Percentiles rank a stretch among this genome's conserved stretches.
Conservation (phyloP, 2,113 vertebrate genomes). For the Sisor rabdophorus region DNA sequence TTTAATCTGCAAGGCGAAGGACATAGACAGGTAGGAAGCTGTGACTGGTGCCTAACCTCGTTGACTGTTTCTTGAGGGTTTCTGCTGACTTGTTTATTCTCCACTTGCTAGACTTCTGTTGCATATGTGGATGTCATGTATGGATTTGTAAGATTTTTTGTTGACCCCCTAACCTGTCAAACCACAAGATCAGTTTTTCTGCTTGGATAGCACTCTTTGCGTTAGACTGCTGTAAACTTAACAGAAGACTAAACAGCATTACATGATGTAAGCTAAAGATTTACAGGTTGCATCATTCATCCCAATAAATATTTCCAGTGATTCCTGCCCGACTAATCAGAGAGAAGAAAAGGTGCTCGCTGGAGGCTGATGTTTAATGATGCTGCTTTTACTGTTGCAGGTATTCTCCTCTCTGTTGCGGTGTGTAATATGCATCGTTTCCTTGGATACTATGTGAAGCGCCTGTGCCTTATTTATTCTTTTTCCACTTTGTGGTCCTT, state of each 20-base stretch:
- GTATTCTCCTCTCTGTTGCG: slow-evolving; percentile 1
- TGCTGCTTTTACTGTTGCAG: background rate
- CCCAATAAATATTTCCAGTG: background rate
- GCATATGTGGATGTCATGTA: background rate
- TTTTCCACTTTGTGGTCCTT: slow-evolving; percentile 31
- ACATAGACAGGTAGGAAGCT: slow-evolving; percentile 39
- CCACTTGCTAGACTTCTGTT: background rate
- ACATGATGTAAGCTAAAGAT: background rate
- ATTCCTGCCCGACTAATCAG: background rate
- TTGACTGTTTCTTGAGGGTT: slow-evolving; percentile 19
- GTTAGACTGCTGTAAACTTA: slow-evolving; percentile 13
- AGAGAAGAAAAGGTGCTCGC: background rate
- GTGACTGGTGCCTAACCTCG: slow-evolving; percentile 1
- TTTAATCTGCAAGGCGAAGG: slow-evolving; percentile 15
- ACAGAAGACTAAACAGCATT: too few relatives aligned
- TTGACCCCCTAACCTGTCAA: background rate
- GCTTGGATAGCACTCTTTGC: background rate
- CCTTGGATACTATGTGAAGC: slow-evolving; percentile 32
- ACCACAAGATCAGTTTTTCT: background rate
- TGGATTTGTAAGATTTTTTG: background rate
- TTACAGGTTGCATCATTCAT: background rate
- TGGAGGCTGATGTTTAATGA: background rate
- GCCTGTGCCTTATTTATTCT: slow-evolving; percentile 1
- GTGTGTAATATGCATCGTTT: too few relatives aligned
- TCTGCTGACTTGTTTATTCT: slow-evolving; percentile 15